Base-by-base conservation (phyloP, 2,113 vertebrate genomes). In the Serinus canaria region DNA sequence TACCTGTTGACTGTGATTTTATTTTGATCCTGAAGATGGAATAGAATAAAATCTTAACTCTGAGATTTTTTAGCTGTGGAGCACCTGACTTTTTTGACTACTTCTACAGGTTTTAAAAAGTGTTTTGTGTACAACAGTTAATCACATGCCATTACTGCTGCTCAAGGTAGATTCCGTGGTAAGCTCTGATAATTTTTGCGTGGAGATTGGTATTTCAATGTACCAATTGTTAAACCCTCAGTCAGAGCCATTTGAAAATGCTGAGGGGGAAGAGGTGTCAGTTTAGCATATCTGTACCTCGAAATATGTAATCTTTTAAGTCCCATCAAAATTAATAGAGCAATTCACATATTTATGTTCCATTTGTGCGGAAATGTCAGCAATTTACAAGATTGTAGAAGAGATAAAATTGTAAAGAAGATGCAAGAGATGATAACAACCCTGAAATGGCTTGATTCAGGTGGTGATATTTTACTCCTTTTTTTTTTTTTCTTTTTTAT, bases 321-420 rank as follows among this genome's bases (percentile, higher is more conserved):
- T 69, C 21, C 68, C 63, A 80, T 93, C 93, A 92, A 95, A 92
- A 92, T 86, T 69, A 92, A 80, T 80, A 83, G 67, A 18, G 62
- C 49, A 79, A 19, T 84, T 92, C 47, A 68, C 9, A n/a, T 50
- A 62, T 80, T 66, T 19, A 21, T 30, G 47, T 85, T 80, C 27
- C 43, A 55, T 92, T 88, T 92, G 43, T 89, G 59, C 18, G 0
- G 0, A 95, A 92, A 37, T 41, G 39, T 73, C 67, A 74, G 76
- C 55, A 63, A 43, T 90, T 86, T 89, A 63, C 46, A 77, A 80
- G 68, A 33, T 74, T 72, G 30, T 49, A 28, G 68, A 77, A 31
- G 78, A 81, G 20, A 73, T 83, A 63, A 83, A 88, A 87, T 59
- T 83, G 39, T 55, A 83, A 88, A 63, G 49, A 76, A 70, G 35